A percentile compares a stretch with the other conserved stretches of the same genome.
phyloP scores from a whole-genome alignment of 2,797 vertebrate genomes.

The Odontamblyopus lacepedii region DNA sequence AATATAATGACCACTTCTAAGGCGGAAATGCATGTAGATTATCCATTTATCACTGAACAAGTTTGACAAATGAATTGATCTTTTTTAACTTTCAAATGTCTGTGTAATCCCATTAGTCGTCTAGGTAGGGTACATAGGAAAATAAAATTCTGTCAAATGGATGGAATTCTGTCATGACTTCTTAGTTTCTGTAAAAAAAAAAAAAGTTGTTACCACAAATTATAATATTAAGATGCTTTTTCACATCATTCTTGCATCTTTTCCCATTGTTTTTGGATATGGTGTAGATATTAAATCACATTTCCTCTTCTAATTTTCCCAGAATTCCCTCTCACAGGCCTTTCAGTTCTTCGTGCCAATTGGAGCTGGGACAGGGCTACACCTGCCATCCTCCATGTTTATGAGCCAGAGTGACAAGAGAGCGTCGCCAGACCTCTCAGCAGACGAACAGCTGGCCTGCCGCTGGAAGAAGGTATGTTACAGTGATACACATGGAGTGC shows the following conservation, averaged over 20 bases:
- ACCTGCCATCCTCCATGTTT: conserved; percentile 88
- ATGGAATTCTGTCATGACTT: no score
- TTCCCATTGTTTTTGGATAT: neutral
- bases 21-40: neutral
- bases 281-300: neutral
- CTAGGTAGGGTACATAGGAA: no score
- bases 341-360: conserved; percentile 94
- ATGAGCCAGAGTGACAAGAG: conserved; percentile 85
- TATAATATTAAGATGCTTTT: no score
- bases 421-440: conserved; percentile 86
- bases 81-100: no score
- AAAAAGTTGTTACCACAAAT: no score
- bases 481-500: neutral
- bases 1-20: neutral
- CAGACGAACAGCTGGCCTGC: conserved; percentile 91
- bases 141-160: no score
- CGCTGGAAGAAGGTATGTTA: conserved; percentile 90
- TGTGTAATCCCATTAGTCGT: no score
- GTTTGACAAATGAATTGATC: no score
- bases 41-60: no score
- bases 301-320: conserved; percentile 8
- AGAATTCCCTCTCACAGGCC: conserved; percentile 87
- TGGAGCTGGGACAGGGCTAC: conserved; percentile 82
- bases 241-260: no score
- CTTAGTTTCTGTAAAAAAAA: no score